Evolutionary conservation across 2,888 invertebrate species (phyloP).

Genomic region (Scotopteryx bipunctaria): DNA sequence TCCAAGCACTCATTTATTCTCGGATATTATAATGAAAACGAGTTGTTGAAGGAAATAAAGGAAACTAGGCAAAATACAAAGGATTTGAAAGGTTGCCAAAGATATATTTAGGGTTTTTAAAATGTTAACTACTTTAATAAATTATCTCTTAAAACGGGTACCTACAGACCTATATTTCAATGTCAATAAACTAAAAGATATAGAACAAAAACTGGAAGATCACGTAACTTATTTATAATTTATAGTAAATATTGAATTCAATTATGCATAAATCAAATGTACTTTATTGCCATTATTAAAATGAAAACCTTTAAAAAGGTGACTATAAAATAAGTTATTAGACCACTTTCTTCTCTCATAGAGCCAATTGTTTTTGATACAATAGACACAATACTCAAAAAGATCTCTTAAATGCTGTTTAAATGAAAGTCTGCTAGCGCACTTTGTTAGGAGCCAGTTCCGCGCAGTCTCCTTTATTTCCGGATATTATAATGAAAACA

Average conservation of each 20-base stretch:
- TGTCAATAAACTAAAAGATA: no score
- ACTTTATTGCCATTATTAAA: no score
- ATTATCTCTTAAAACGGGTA: no score
- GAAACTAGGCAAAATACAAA: neutral
- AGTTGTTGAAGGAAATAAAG: conserved; percentile 11
- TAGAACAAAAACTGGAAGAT: no score
- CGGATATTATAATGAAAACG: conserved; percentile 20
- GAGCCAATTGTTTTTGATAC: neutral
- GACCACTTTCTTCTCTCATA: neutral
- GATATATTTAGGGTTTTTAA: no score
- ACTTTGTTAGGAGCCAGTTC: neutral
- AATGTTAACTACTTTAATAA: no score
- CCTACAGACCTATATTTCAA: no score
- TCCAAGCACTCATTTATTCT: conserved; percentile 15
- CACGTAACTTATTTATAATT: no score
- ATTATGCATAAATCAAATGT: no score
- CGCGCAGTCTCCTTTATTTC: conserved; percentile 5
- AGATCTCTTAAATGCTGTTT: neutral
- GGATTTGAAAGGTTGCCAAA: no score
- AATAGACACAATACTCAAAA: neutral
- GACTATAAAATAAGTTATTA: neutral
- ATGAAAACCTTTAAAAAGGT: no score
- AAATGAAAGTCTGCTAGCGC: neutral
- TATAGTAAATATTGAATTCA: no score
- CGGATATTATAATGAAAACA: conserved; percentile 24